A percentile compares a stretch with the other conserved stretches of the same genome.
phyloP scores from a whole-genome alignment of 92 coral and sea anemone species.

The Umimayanthus kanabou region DNA sequence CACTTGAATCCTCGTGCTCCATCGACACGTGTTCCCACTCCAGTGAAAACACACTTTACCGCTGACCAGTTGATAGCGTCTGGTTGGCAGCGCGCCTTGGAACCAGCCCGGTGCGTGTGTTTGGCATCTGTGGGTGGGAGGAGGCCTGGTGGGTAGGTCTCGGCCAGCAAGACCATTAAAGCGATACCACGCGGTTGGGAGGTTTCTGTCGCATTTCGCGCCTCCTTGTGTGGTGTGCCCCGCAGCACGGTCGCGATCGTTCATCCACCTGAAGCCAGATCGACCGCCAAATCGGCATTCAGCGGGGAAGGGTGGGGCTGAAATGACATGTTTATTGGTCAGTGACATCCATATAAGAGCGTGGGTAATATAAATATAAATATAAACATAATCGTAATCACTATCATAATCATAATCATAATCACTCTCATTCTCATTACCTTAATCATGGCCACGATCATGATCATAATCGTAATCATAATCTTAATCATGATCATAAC shows the following conservation, averaged over 20 bases:
- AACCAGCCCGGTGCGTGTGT: constrained; percentile 51
- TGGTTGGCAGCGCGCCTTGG: constrained; percentile 33
- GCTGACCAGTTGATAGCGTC: constrained; percentile 12
- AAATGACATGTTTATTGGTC: not conserved
- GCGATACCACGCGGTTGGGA: constrained; percentile 49
- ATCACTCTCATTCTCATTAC: no score
- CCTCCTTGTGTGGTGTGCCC: not conserved
- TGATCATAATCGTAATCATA: no score
- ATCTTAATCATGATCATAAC: no score
- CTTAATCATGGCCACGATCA: no score
- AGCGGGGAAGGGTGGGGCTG: constrained; percentile 28
- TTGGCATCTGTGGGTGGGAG: constrained; percentile 16
- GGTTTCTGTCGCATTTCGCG: constrained; percentile 36
- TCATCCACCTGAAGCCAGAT: constrained; percentile 1
- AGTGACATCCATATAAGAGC: not conserved
- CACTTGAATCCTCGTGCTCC: constrained; percentile 31
- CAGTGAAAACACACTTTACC: constrained; percentile 50
- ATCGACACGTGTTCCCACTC: constrained; percentile 34
- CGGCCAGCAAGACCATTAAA: constrained; percentile 45
- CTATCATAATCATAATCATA: no score
- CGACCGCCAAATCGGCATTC: constrained; percentile 19
- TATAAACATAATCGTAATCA: no score
- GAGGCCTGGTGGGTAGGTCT: constrained; percentile 27
- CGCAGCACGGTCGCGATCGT: constrained; percentile 16
- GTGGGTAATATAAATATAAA: no score